phyloP scores from a whole-genome alignment of 1,140 invertebrate genomes.

The Conus ventricosus region DNA sequence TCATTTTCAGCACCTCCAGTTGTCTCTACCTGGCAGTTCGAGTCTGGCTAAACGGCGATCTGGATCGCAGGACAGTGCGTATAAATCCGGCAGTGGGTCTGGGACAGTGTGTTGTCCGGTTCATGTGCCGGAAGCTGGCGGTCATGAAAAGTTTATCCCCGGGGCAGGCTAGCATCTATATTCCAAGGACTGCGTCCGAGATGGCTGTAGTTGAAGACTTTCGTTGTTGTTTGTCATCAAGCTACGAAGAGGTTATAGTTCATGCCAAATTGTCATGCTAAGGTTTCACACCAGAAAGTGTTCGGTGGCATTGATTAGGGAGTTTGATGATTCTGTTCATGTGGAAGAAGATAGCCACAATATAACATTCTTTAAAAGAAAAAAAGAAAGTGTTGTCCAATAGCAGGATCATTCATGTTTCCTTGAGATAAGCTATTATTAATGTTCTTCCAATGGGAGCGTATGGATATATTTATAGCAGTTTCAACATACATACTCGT shows the following conservation, averaged over 20 bases:
- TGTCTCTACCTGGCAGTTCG: conserved; percentile 91
- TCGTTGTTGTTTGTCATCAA: no score
- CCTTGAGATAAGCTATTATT: not conserved
- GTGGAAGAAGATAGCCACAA: not conserved
- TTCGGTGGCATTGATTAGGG: no score
- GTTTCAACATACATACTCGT: no score
- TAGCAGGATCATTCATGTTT: not conserved
- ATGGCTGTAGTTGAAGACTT: not conserved
- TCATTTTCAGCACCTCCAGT: conserved; percentile 77
- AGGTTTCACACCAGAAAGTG: no score
- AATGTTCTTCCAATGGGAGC: no score
- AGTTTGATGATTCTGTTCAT: not conserved
- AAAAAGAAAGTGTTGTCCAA: no score
- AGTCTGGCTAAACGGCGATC: conserved; percentile 85
- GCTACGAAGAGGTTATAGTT: no score
- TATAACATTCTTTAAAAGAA: no score
- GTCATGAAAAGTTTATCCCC: not conserved
- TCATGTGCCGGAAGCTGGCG: conserved; percentile 34
- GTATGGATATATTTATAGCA: no score
- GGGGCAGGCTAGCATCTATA: no score
- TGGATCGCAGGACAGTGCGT: conserved; percentile 21
- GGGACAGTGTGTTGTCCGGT: conserved; percentile 36
- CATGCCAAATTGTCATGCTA: no score
- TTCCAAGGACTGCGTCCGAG: not conserved
- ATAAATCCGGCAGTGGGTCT: conserved; percentile 13